A percentile compares a stretch with the other conserved stretches of the same genome.
Conservation (phyloP, 2,888 invertebrate species). For the Seira sanloemensis region DNA sequence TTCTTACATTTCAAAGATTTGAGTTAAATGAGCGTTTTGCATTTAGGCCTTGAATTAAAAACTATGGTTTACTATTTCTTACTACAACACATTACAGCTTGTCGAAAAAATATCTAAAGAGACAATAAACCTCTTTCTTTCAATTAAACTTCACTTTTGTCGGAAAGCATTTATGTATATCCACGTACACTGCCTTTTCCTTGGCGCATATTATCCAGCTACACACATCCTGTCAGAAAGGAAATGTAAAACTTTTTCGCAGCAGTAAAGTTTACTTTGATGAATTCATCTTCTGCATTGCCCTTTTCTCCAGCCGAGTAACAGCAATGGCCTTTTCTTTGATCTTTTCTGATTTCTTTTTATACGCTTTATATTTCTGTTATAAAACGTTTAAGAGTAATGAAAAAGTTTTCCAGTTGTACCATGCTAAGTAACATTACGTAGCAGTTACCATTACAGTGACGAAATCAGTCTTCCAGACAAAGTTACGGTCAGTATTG, state of each 20-base stretch:
- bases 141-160: too few species aligned
- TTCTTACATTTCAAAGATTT: too few species aligned
- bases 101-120: too few species aligned
- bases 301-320: too few species aligned
- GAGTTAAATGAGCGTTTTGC: too few species aligned
- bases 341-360: neutral
- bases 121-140: too few species aligned
- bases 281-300: neutral
- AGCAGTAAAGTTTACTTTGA: neutral
- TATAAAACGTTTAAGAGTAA: neutral
- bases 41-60: too few species aligned
- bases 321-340: too few species aligned
- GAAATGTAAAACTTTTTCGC: neutral
- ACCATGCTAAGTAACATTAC: neutral
- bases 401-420: neutral
- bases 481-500: neutral
- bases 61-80: too few species aligned
- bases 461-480: neutral
- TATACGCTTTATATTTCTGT: neutral
- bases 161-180: too few species aligned
- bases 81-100: too few species aligned
- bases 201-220: neutral
- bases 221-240: neutral
- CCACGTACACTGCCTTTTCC: too few species aligned
- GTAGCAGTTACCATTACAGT: neutral